Percentiles rank a stretch among this genome's conserved stretches.
Conservation (phyloP, 2,888 invertebrate genomes). For the Thereva nobilitata region DNA sequence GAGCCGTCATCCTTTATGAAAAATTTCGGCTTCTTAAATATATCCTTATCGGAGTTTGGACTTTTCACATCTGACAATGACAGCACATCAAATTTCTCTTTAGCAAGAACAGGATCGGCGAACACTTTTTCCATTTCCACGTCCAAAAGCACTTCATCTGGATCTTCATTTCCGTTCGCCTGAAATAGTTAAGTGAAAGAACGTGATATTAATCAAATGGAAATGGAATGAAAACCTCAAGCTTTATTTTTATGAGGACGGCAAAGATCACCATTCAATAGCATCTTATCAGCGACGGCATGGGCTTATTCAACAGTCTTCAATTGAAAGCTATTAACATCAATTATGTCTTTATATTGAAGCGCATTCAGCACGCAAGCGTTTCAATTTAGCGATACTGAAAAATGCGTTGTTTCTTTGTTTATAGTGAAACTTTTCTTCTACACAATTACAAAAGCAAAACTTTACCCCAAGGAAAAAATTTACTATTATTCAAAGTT, state of each 20-base stretch:
- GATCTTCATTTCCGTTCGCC: conserved; percentile 62
- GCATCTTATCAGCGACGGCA: no score
- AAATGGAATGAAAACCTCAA: not conserved
- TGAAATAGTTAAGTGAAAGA: conserved; percentile 43
- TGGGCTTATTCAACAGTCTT: not conserved
- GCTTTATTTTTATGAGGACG: no score
- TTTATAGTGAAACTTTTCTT: no score
- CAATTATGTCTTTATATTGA: conserved; percentile 37
- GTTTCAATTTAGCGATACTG: no score
- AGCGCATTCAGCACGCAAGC: conserved; percentile 15
- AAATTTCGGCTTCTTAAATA: conserved; percentile 47
- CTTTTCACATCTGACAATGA: conserved; percentile 57
- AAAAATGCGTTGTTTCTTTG: no score
- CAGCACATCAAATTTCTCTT: conserved; percentile 65
- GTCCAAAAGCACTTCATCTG: conserved; percentile 75
- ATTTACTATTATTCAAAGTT: no score
- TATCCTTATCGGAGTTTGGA: conserved; percentile 19
- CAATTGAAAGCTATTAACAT: conserved; percentile 42
- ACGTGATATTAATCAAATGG: conserved; percentile 40
- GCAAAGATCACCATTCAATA: no score
- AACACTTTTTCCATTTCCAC: conserved; percentile 89
- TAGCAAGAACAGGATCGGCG: conserved; percentile 66
- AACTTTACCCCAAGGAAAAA: no score
- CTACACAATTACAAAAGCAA: no score
- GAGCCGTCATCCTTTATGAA: conserved; percentile 25